Percentiles rank a stretch among this genome's conserved stretches.
Evolutionary conservation across 2,888 invertebrate genomes (phyloP).

Genomic region (Physocephala rufipes): DNA sequence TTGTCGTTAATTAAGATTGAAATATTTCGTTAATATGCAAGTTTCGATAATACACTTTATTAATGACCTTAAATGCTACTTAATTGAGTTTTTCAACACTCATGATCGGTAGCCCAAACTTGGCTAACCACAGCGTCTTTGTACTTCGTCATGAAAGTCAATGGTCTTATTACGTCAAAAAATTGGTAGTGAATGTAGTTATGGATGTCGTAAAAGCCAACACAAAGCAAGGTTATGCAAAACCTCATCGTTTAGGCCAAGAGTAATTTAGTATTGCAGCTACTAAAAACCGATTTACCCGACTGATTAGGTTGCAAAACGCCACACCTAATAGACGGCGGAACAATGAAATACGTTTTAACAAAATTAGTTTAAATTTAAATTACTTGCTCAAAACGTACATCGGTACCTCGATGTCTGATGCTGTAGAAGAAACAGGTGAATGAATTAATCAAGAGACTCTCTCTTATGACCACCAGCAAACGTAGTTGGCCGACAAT

Average conservation of each 20-base stretch:
- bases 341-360: not conserved
- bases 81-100: too few species aligned
- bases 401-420: too few species aligned
- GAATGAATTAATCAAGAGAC: too few species aligned
- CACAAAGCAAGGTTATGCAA: constrained; percentile 15
- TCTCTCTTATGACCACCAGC: too few species aligned
- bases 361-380: not conserved
- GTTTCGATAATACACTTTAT: too few species aligned
- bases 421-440: too few species aligned
- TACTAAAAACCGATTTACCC: not conserved
- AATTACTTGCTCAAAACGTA: too few species aligned
- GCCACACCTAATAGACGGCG: not conserved
- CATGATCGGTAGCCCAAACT: too few species aligned
- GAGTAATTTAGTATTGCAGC: constrained; percentile 3
- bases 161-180: not conserved
- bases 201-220: constrained; percentile 11
- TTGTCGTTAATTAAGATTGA: too few species aligned
- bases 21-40: too few species aligned
- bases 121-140: not conserved
- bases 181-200: not conserved
- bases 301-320: not conserved
- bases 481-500: too few species aligned
- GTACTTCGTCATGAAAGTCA: not conserved
- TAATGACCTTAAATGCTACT: too few species aligned
- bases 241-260: constrained; percentile 4